Percentiles rank a stretch among this genome's conserved stretches.
These are phyloP conservation scores for Entelurus aequoreus DNA, from an alignment of 2,113 vertebrate genomes.

Conservation along the genomic window DNA sequence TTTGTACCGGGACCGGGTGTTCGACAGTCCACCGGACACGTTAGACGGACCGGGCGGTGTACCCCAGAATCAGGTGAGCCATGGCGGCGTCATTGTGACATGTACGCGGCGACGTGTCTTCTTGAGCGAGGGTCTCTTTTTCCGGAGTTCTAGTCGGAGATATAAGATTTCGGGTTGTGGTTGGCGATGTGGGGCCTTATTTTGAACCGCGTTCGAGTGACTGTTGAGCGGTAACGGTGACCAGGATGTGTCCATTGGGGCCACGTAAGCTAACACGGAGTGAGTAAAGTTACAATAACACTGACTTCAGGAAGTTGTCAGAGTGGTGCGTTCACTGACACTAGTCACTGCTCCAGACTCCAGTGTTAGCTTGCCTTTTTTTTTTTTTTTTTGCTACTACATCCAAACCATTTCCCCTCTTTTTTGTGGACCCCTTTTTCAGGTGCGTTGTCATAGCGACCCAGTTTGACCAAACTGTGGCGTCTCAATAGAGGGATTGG, in stretches of 20 bases:
- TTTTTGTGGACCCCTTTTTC: not conserved
- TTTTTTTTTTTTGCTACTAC: not conserved
- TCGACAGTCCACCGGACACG: conserved; percentile 73
- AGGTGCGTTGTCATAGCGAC: not conserved
- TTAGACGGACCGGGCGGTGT: conserved; percentile 54
- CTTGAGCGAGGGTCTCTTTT: not conserved
- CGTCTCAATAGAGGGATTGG: not conserved
- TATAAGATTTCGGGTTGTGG: not conserved
- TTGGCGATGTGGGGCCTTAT: conserved; percentile 3
- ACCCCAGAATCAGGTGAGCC: conserved; percentile 67
- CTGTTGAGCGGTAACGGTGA: not conserved
- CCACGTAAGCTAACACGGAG: conserved; percentile 41
- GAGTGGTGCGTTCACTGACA: conserved; percentile 28
- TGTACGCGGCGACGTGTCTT: not conserved
- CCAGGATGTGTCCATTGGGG: not conserved
- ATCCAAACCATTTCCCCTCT: not conserved
- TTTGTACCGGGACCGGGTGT: conserved; percentile 83
- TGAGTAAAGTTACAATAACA: conserved; percentile 30
- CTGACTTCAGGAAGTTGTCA: conserved; percentile 54
- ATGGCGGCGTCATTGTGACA: not conserved
- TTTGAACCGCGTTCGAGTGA: not conserved
- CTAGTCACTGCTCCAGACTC: not conserved
- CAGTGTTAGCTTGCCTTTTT: not conserved
- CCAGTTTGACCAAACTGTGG: not conserved
- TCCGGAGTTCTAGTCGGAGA: not conserved